Evolutionary conservation across 2,797 vertebrate species (phyloP).

Genomic region (Linurgus olivaceus): DNA sequence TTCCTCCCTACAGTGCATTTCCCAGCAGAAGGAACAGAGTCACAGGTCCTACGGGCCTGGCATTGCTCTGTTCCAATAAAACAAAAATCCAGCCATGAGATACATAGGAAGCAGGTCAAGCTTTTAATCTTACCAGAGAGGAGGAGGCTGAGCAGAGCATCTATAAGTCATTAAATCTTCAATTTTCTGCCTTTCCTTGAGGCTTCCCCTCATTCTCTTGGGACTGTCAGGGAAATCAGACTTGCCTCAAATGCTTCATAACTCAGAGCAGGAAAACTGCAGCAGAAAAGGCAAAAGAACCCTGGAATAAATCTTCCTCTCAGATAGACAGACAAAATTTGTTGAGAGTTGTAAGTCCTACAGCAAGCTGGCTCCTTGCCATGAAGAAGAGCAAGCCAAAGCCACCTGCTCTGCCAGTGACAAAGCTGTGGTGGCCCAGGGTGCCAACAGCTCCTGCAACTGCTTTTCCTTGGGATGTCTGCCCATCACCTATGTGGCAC

Average conservation of each 20-base stretch:
- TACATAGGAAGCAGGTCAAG: slow-evolving; percentile 22
- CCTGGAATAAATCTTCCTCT: background rate
- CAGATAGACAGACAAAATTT: background rate
- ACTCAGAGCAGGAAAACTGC: background rate
- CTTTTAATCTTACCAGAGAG: slow-evolving; percentile 48
- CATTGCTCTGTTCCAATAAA: background rate
- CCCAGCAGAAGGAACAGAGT: background rate
- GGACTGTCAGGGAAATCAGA: slow-evolving; percentile 16
- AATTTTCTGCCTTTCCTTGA: slow-evolving; percentile 58
- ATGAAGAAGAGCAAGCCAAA: background rate
- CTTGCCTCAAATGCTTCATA: background rate
- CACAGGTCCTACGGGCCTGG: rapidly evolving
- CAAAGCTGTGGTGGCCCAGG: background rate
- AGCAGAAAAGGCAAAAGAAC: background rate
- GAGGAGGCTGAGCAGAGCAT: background rate
- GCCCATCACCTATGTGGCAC: rapidly evolving
- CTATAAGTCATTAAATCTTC: slow-evolving; percentile 56
- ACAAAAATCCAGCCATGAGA: background rate
- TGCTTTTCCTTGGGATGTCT: background rate
- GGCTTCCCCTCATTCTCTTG: background rate
- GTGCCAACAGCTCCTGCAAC: background rate
- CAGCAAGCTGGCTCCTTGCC: background rate
- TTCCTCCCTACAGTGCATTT: background rate
- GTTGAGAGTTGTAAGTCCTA: background rate
- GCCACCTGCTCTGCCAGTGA: rapidly evolving